Base-by-base conservation (phyloP, 30 jellyfish, hydroid and myxozoan genomes). In the Pseudorhiza aurosa region DNA sequence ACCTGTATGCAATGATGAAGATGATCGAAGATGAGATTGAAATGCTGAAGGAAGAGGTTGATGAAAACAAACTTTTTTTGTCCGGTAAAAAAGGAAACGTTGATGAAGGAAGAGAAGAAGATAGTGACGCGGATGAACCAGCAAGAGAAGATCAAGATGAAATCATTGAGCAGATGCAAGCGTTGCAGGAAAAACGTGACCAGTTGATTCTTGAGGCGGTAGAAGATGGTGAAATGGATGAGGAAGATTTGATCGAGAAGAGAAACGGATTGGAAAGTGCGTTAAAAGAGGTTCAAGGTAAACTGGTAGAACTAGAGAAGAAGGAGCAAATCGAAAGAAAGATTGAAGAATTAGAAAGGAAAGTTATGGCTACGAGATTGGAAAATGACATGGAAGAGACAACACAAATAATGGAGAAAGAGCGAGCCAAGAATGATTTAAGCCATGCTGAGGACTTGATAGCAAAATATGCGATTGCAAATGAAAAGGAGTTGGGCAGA, bases 1-100 rank as follows among this genome's bases (percentile, higher is more conserved):
- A 50, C 24, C 33, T 78, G 50, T 64, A 59, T 9, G 60, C 75
- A 1, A 17, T 78, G 72, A 44, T 78, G 65, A 46, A 29, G 29
- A 65, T 39, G 31, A 62, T 78, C 26, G 75, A 47, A 36, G 81
- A 50, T 45, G 90, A 78, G 58, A 47, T 65, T 2, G 90, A 33
- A 47, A 63, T 24, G 21, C 25, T 78, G 53, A 64, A 59, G 75
- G 51, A 46, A 30, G 90, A 78, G 60, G 67, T 78, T 17, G 69
- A 46, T 24, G 81, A 63, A 17, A 65, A 57, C 2, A 62, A 64
- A 44, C 14, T 78, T 39, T 58, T 76, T 42, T 36, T 76, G 15
- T 32, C 33, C 50, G 82, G 47, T 10, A 36, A 43, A 30, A 68
- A 68, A 26, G 11, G 24, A 40, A 39, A 12, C 29, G 70, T 2